Base-by-base conservation (phyloP, 1,140 invertebrate species). In the Pteromalus puparum region DNA sequence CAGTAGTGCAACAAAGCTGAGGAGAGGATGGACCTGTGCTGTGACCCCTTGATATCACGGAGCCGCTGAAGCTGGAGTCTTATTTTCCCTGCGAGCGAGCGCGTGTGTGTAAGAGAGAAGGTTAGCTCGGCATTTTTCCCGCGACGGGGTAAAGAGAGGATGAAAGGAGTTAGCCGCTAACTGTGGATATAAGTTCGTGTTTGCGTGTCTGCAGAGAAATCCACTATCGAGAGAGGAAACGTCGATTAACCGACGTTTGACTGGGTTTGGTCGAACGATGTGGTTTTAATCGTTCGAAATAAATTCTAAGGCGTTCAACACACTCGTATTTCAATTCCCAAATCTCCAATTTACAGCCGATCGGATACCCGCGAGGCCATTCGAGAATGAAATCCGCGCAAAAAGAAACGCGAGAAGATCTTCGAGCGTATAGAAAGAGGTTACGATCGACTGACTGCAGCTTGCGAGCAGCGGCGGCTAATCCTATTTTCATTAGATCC, bases 401-500 rank as follows among this genome's bases (percentile, higher is more conserved):
- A 28, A 30, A 82, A 75, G 34, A 82, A 65, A 68, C 21, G 24
- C 24, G 18, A 12, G 61, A 53, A 76, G 38, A 76, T 67, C 6
- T 76, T 12, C 12, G 18, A 34, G 48, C 30, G 53, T 65, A 81
- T 53, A 53, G 74, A 6, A 82, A 72, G 75, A 70, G 72, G 76
- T 34, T 85, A 79, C 28, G 48, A 42, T 79, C 46, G 81, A 61
- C 53, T 61, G 53, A n/a, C 53, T 61, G 4, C 53, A 15, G 4
- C 48, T 13, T 12, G 42, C 42, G 42, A 46, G 15, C 53, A 26
- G 73, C 70, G 46, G 61, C 21, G 53, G 15, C 89, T 93, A 92
- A 93, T 93, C 92, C 92, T 92, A 93, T 92, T 93, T 92, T 89
- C 90, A 90, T 87, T 89, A 90, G 89, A 93, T 93, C 91, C 92